Base-by-base conservation (phyloP, 64 coral and sea anemone genomes). In the Stichodactyla helianthus region DNA sequence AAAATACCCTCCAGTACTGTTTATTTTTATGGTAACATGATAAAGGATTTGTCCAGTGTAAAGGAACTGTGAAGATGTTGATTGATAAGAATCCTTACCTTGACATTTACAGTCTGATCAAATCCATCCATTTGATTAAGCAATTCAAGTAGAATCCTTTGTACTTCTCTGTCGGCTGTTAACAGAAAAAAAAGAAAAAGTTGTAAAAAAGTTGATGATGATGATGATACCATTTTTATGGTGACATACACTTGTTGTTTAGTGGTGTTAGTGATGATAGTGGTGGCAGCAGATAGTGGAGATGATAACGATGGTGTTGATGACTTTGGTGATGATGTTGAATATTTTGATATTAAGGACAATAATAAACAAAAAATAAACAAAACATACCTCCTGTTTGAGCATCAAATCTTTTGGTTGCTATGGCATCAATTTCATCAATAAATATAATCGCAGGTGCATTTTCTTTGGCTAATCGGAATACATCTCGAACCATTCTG, bases 101-200 rank as follows among this genome's bases (percentile, higher is more conserved):
- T 99, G 13, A 99, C 97, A 81, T 99, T 99, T 85, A 99, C 97
- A 92, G 94, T 99, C 57, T 99, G 97, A 59, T 99, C 97, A 93
- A 99, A 99, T 26, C 97, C 97, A 99, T 99, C 97, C 97, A 99
- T 99, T 82, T 99, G 97, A 77, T 99, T 99, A 28, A 99, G 86
- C 15, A 99, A 86, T 85, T 99, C 97, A 28, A 99, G 88, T 65
- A 99, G 82, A 57, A 99, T 99, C 89, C 97, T 88, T 70, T 99
- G 97, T 52, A 99, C 97, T 88, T 99, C 97, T 86, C 97, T 99
- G 90, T 99, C 97, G 87, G 97, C 97, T 99, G 74, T 57, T 35
- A 6, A 82, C 44, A 71, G 51, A 12, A 81, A n/a, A 63, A 0
- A 18, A 63, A 4, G 12, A 65, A 65, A 0, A 65, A 60, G 19